Evolutionary conservation across 2,888 invertebrate genomes (phyloP).

Genomic region (Fragum fragum): DNA sequence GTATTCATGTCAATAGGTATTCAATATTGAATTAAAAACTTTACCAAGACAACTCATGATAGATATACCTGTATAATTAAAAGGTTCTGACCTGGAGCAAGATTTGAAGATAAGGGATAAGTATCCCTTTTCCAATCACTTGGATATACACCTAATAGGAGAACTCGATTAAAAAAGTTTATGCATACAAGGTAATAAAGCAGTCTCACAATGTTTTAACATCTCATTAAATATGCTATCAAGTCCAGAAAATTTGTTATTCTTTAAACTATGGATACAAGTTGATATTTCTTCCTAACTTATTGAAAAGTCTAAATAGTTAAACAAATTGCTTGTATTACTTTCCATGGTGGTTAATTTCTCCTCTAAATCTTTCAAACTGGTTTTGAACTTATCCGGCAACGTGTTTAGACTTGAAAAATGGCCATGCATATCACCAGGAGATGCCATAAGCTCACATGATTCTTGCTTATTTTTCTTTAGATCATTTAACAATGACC

Average conservation of each 20-base stretch:
- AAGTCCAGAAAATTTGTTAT: constrained; percentile 11
- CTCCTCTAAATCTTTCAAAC: not conserved
- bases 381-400: not conserved
- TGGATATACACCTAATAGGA: constrained; percentile 19
- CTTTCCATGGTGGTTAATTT: not conserved
- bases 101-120: constrained; percentile 19
- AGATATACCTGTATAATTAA: constrained; percentile 26
- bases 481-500: not conserved
- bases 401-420: not conserved
- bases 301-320: not conserved
- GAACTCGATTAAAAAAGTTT: constrained; percentile 11
- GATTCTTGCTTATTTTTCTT: not conserved
- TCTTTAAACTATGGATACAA: constrained; percentile 1
- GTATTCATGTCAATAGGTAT: not conserved
- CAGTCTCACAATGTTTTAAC: constrained; percentile 11
- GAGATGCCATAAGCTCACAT: not conserved
- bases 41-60: constrained; percentile 22
- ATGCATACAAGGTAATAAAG: not conserved
- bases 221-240: constrained; percentile 27
- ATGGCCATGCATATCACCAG: not conserved
- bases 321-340: not conserved
- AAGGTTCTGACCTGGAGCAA: not conserved
- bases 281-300: not conserved
- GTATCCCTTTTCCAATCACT: constrained; percentile 11
- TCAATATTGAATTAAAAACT: constrained; percentile 21